Evolutionary conservation across 2,113 vertebrate genomes (phyloP), one percentile per base, ranked within the genome.

Genomic region (Nothoprocta pentlandii): DNA sequence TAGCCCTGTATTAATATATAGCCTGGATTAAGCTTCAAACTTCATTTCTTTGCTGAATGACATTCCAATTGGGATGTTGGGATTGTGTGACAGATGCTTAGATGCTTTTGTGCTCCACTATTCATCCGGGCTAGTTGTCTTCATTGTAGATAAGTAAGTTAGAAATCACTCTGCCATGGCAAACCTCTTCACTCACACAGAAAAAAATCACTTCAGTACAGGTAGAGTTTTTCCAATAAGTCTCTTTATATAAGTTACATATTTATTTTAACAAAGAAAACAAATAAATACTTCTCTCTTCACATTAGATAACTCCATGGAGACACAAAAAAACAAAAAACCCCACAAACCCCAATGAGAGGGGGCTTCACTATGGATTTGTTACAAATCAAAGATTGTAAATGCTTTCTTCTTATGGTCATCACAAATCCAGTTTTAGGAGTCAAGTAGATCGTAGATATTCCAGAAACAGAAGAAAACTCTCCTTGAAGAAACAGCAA

Each of bases 251-350:
- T 92, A 95, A 96, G 30, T 93, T 94, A 95, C 6, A 79, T 79
- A 81, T 71, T 95, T 89, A 73, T 6, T 59, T 67, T 34, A 96
- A 80, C 61, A 88, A 64, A 71, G 47, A 53, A 76, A 95, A 73
- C 39, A 96, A 95, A 96, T 96, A 96, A 95, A 95, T 96, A 94
- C 19, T 76, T 92, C 13, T 93, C 67, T 93, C 42, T 87, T 61
- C 42, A 84, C 68, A 75, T 84, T 64, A 58, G 49, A 14, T 70
- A 70, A 58, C 15, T 74, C 61, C 54, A 36, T 13, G 42, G 73
- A 75, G 62, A 87, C 79, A 69, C 73, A 46, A 16, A 46, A 46
- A 46, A 22, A 49, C 15, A 67, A 78, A 11, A 61, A 68, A 39
- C 41, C 78, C 92, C 82, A 56, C 16, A 51, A 69, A n/a, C 47